Base-by-base conservation (phyloP, 2,113 vertebrate species). In the Salvator merianae region DNA sequence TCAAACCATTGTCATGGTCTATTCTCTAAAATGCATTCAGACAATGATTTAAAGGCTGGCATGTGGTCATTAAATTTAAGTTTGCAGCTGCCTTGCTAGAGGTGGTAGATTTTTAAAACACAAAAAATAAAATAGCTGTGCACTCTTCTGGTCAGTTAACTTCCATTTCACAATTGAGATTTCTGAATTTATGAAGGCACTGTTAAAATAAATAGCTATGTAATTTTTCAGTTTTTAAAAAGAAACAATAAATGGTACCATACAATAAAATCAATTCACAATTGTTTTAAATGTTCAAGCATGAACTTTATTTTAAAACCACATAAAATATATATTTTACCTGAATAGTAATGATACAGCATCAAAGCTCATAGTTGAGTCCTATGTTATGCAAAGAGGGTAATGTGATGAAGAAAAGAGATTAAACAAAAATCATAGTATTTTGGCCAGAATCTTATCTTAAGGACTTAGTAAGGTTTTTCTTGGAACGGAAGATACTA, bases 1-100 rank as follows among this genome's bases (percentile, higher is more conserved):
- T 94, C 88, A 95, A 94, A 93, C 87, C 83, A 88, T 89, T 94
- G 94, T 94, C 93, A 88, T 86, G 88, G 90, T 85, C 91, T 77
- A 89, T 93, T 95, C 94, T 91, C 87, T 84, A 84, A 93, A 94
- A 92, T 94, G 88, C 90, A 93, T 90, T 93, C 91, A 88, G 89
- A 91, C 91, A 79, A 90, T 93, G 91, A 92, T 94, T 92, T 93
- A 90, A 92, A 94, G 87, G 80, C 92, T 95, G 94, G 93, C 94
- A 86, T 73, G 91, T 32, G 74, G 75, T 86, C 47, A 1, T 88
- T 91, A 94, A 92, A 86, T 84, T 80, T 28, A 87, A 82, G 80
- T 88, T 95, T 92, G 89, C 91, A 95, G 87, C 59, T 86, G 91
- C 84, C 84, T 92, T 72, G 84, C 87, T 90, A 77, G 81, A 68